phyloP scores from a whole-genome alignment of 1,140 invertebrate species.

The Bombus terrestris region DNA sequence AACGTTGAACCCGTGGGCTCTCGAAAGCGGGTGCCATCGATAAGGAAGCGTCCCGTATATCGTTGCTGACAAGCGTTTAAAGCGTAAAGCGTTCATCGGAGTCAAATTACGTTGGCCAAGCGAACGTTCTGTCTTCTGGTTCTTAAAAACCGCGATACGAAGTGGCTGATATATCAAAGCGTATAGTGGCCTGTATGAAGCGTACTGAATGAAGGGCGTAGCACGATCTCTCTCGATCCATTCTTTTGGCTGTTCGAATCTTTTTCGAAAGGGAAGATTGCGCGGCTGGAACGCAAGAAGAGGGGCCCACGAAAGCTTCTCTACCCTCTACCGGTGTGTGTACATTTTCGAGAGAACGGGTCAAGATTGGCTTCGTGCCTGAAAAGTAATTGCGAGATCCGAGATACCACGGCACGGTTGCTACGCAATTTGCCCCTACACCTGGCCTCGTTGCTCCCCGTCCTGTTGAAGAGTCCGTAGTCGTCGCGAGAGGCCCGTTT shows the following conservation, averaged over 20 bases:
- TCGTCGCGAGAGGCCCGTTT: neutral
- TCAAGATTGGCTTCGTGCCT: slow-evolving; percentile 43
- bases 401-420: slow-evolving; percentile 37
- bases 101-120: neutral
- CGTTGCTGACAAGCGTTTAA: slow-evolving; percentile 5
- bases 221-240: too few relatives aligned
- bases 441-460: slow-evolving; percentile 27
- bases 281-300: neutral
- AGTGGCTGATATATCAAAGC: too few relatives aligned
- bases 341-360: slow-evolving; percentile 44
- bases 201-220: too few relatives aligned
- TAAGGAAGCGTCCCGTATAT: slow-evolving; percentile 2
- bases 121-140: neutral
- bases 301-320: slow-evolving; percentile 23
- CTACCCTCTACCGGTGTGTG: neutral
- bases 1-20: neutral
- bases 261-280: neutral
- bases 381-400: slow-evolving; percentile 56
- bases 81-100: neutral
- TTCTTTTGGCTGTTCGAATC: neutral
- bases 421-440: slow-evolving; percentile 53
- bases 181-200: too few relatives aligned
- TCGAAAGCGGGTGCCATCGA: slow-evolving; percentile 6
- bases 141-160: slow-evolving; percentile 20
- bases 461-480: neutral